Evolutionary conservation across 2,888 invertebrate genomes (phyloP).

Genomic region (Rhogogaster chlorosoma): DNA sequence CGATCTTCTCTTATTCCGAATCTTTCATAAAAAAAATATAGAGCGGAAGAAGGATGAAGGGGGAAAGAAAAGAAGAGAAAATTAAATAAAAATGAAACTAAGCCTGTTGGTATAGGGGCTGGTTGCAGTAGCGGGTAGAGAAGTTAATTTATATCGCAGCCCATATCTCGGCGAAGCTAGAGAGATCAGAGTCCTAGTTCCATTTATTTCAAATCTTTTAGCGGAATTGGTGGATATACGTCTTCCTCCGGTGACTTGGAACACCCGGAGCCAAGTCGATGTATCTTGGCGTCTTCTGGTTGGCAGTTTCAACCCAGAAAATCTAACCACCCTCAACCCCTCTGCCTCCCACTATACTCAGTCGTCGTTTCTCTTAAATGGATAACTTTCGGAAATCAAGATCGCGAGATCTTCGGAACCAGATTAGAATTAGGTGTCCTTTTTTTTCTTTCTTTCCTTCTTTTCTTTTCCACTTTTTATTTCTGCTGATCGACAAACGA

Average conservation of each 20-base stretch:
- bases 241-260: slow-evolving; percentile 50
- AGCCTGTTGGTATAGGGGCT: background rate
- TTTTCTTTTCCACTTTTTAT: background rate
- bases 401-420: background rate
- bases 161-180: slow-evolving; percentile 47
- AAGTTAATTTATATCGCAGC: slow-evolving; percentile 46
- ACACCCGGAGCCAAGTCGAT: slow-evolving; percentile 48
- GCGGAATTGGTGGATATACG: slow-evolving; percentile 50
- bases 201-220: slow-evolving; percentile 52
- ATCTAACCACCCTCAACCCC: background rate
- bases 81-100: background rate
- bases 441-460: background rate
- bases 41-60: background rate
- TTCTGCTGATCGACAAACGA: background rate
- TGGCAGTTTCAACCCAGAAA: slow-evolving; percentile 41
- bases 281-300: slow-evolving; percentile 50
- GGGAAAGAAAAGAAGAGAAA: background rate
- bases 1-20: background rate
- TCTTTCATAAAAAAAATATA: background rate
- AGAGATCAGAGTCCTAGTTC: slow-evolving; percentile 51
- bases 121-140: slow-evolving; percentile 1
- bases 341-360: background rate
- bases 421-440: background rate
- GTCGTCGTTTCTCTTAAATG: slow-evolving; percentile 41
- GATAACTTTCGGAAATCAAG: slow-evolving; percentile 33